Base-by-base conservation (phyloP, 2,888 invertebrate genomes). In the Smittia aterrima region DNA sequence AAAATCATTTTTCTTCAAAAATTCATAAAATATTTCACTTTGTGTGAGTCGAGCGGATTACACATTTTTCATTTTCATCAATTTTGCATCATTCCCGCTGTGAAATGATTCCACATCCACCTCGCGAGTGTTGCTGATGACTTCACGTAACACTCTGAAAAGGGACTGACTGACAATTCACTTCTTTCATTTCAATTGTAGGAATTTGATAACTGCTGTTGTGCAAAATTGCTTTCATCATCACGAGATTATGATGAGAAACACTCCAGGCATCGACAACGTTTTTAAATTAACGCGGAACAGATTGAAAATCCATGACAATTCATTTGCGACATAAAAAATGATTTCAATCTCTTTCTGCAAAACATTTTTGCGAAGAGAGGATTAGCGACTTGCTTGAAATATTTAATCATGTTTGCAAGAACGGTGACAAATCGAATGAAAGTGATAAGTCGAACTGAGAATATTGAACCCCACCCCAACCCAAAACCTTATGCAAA, bases 111-210 rank as follows among this genome's bases (percentile, higher is more conserved):
- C n/a, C 58, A 58, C 22, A 13, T 58, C n/a, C 22, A 62, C 18
- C 7, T 32, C 62, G 72, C 72, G 72, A 72, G 62, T 72, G 72
- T 32, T 72, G 25, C 62, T 72, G 72, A 72, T 62, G 72, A 72
- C 72, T 72, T 72, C 72, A 72, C 72, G 62, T 72, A 72, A 62
- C 62, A 40, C 25, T 64, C 25, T 25, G 27, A n/a, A 25, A 27
- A 6, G 58, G 16, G 16, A 58, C 3, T 58, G 58, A 58, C n/a
- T 22, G 7, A 13, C 58, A 13, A 7, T 9, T 58, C 22, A 13
- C 47, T 47, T 47, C 13, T n/a, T 16, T 47, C 22, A 64, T 27
- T 64, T 1, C 25, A n/a, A 64, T 27, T 27, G 64, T 27, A 7
- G 13, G 25, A 27, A 64, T 7, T 64, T 64, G 24, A 64, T 27